Conservation (phyloP, 1,140 invertebrate genomes). For the Latrodectus geometricus region DNA sequence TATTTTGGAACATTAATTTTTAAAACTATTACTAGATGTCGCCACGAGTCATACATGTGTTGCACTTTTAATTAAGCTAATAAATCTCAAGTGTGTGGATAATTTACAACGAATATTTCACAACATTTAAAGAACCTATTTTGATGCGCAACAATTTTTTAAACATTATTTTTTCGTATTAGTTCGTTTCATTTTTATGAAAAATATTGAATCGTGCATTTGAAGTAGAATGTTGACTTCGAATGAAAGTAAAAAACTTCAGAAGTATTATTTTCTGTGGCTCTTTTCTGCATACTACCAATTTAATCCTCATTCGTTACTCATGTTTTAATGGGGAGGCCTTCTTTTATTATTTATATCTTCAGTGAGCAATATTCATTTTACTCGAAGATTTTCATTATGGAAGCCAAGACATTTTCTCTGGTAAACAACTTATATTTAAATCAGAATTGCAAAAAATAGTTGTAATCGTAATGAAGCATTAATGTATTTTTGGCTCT, state of each 20-base stretch:
- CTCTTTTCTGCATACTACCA: conserved; percentile 27
- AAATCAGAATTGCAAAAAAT: no score
- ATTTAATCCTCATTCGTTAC: conserved; percentile 40
- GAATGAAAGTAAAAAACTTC: not conserved
- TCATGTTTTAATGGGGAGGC: conserved; percentile 9
- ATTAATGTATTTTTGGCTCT: no score
- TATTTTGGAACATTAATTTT: no score
- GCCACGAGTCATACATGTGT: not conserved
- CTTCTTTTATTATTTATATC: not conserved
- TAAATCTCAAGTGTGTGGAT: no score
- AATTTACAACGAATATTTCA: no score
- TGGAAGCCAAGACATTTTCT: conserved; percentile 11
- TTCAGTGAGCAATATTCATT: conserved; percentile 21
- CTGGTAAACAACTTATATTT: conserved; percentile 22
- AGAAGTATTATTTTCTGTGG: not conserved
- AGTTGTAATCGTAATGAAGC: no score
- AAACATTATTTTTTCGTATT: no score
- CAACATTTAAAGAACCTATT: no score
- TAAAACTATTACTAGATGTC: not conserved
- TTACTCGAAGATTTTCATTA: conserved; percentile 3
- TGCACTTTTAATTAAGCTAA: conserved; percentile 1
- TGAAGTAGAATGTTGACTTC: not conserved
- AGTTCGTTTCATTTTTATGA: no score
- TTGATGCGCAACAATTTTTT: no score
- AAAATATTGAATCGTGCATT: no score